These are phyloP conservation scores for Eristalis tenax DNA, from an alignment of 2,888 invertebrate species.

Conservation along the genomic window DNA sequence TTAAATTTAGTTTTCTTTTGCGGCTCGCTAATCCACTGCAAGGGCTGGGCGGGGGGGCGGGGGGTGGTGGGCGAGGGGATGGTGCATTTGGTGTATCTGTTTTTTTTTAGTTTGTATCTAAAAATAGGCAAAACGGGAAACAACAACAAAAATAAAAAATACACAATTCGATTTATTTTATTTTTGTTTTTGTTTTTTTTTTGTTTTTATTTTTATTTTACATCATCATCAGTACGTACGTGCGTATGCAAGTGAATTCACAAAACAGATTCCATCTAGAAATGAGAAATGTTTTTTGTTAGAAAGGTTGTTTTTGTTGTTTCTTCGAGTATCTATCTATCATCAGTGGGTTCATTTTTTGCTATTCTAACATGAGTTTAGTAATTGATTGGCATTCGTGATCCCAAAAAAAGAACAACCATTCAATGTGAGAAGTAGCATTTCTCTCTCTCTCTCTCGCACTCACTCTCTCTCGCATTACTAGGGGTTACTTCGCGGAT, in stretches of 20 bases:
- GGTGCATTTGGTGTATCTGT: background rate
- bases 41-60: background rate
- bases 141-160: slow-evolving; percentile 37
- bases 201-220: slow-evolving; percentile 34
- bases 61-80: background rate
- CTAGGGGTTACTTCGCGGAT: slow-evolving; percentile 64
- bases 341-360: slow-evolving; percentile 56
- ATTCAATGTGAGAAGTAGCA: slow-evolving; percentile 61
- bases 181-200: slow-evolving; percentile 10
- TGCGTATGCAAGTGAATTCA: slow-evolving; percentile 72
- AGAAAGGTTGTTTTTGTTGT: slow-evolving; percentile 56
- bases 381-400: slow-evolving; percentile 71
- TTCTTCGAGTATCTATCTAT: slow-evolving; percentile 40
- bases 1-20: too few species aligned
- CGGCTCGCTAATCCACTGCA: background rate
- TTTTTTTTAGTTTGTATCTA: slow-evolving; percentile 2
- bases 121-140: slow-evolving; percentile 45
- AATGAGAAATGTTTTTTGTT: slow-evolving; percentile 72
- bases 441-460: too few species aligned
- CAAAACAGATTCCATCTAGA: slow-evolving; percentile 72
- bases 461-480: slow-evolving; percentile 38
- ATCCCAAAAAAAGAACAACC: slow-evolving; percentile 57
- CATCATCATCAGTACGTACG: slow-evolving; percentile 68
- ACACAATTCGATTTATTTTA: slow-evolving; percentile 34
- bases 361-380: slow-evolving; percentile 71